Evolutionary conservation across 2,797 vertebrate species (phyloP), one percentile per base, ranked within the genome.

Genomic region (Hapalemur alaotrensis): DNA sequence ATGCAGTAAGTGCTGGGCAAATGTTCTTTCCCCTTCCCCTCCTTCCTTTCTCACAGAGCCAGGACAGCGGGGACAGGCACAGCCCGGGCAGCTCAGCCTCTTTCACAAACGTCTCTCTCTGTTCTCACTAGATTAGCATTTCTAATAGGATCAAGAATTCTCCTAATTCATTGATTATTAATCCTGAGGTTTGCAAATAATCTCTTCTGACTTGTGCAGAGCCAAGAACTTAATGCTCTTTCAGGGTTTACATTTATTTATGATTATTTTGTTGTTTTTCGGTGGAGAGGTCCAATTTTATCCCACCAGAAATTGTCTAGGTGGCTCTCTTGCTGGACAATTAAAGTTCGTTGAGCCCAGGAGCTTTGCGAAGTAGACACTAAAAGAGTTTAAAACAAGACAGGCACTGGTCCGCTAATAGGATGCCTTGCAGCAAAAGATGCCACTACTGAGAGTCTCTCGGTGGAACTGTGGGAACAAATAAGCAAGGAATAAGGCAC

Each of bases 351-450:
- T 81, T 96, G 94, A 98, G 97, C 93, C 95, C 87, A 96, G 95
- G 80, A 98, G 79, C 95, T 84, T 52, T 59, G 65, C 38, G 95
- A 96, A 95, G 73, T 63, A 57, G 94, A 97, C 94, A 97, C 89
- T 75, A 94, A 96, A 96, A 97, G 97, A 97, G 95, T 97, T 98
- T 97, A 96, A 98, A 98, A 96, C 88, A 97, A 97, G 97, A 97
- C 96, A 98, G 98, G 98, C 54, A 97, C 98, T n/a, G 63, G 28
- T 97, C 98, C 98, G 98, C 99, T 99, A 99, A 99, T 98, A 99
- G 98, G 99, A 99, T 98, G 98, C 92, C 90, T 97, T 86, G 94
- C 93, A 97, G 96, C 93, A 96, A 97, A 98, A 97, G 98, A 97
- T 90, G 94, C 96, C 82, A 79, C 35, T 90, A 95, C 96, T 97